Percentiles rank a stretch among this genome's conserved stretches.
phyloP scores from a whole-genome alignment of 1,140 invertebrate genomes.

The Drosophila rhopaloa region DNA sequence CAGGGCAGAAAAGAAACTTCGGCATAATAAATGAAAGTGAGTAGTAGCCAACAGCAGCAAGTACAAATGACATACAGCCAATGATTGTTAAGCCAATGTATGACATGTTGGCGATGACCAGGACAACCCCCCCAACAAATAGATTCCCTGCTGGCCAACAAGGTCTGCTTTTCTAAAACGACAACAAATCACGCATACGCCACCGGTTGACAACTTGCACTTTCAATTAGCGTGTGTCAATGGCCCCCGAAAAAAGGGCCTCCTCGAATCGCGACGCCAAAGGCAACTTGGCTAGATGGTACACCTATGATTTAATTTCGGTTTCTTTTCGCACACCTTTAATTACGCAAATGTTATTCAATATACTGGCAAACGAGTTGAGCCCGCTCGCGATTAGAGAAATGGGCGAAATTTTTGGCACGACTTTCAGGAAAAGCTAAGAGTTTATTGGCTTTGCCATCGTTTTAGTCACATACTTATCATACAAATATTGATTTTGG shows the following conservation, averaged over 20 bases:
- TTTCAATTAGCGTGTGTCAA: slow-evolving; percentile 73
- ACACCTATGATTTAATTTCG: slow-evolving; percentile 70
- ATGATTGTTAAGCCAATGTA: slow-evolving; percentile 75
- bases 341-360: slow-evolving; percentile 82
- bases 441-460: slow-evolving; percentile 1
- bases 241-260: slow-evolving; percentile 54
- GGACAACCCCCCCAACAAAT: slow-evolving; percentile 25
- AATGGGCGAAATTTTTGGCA: slow-evolving; percentile 62
- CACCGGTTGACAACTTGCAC: slow-evolving; percentile 51
- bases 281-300: neutral
- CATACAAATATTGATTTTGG: neutral
- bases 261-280: neutral
- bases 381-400: slow-evolving; percentile 18
- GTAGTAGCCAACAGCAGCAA: slow-evolving; percentile 51
- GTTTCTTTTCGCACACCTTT: slow-evolving; percentile 59
- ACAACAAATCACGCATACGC: slow-evolving; percentile 62
- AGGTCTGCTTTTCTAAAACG: slow-evolving; percentile 16
- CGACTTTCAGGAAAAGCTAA: neutral
- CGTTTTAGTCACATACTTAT: slow-evolving; percentile 1
- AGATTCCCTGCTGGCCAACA: slow-evolving; percentile 10
- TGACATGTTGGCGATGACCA: slow-evolving; percentile 60
- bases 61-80: slow-evolving; percentile 45
- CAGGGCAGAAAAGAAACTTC: slow-evolving; percentile 63
- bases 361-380: slow-evolving; percentile 44
- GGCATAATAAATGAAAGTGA: slow-evolving; percentile 77